A percentile compares a stretch with the other conserved stretches of the same genome.
These are phyloP conservation scores for Aphis gossypii DNA, from an alignment of 1,140 invertebrate species.

Conservation along the genomic window DNA sequence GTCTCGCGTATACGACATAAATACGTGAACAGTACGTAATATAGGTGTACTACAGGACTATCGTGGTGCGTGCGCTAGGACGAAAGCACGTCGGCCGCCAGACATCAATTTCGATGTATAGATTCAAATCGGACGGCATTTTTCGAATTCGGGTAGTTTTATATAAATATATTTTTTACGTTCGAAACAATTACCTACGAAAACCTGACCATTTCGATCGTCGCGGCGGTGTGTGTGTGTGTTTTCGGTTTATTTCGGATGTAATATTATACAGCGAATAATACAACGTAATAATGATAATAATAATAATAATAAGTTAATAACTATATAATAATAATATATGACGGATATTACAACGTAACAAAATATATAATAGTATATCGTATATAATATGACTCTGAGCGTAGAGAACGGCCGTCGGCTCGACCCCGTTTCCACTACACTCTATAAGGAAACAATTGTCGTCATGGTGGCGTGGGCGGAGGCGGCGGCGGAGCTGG, in stretches of 20 bases:
- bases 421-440: neutral
- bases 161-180: neutral
- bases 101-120: too few relatives aligned
- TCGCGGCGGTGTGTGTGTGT: neutral
- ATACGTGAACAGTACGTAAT: neutral
- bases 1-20: neutral
- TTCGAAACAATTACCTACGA: neutral
- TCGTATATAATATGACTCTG: neutral
- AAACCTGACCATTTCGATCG: neutral
- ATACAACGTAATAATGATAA: neutral
- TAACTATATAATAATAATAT: constrained; percentile 13
- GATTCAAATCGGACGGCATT: neutral
- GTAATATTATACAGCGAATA: neutral
- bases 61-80: neutral
- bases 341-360: constrained; percentile 37
- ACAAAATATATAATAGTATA: constrained; percentile 11
- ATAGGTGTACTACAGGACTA: neutral
- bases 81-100: neutral
- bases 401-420: neutral
- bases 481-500: neutral
- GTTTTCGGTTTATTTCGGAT: neutral
- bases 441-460: constrained; percentile 50
- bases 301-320: neutral
- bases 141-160: neutral
- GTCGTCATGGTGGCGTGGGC: constrained; percentile 45